Conservation (phyloP, 1,140 invertebrate species). For the Neodiprion pinetum region DNA sequence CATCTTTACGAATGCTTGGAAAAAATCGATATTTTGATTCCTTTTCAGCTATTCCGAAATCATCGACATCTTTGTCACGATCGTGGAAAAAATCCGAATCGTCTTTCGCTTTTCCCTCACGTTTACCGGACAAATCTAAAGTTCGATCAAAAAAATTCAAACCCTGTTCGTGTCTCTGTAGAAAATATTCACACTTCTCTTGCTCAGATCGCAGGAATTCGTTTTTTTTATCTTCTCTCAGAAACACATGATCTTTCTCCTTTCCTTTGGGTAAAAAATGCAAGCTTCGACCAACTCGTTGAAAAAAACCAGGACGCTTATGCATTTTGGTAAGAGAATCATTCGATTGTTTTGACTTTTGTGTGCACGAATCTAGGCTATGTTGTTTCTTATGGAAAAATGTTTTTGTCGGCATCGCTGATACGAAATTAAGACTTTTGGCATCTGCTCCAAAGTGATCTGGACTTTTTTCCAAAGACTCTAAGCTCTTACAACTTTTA, state of each 20-base stretch:
- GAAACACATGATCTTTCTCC: constrained; percentile 6
- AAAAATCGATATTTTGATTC: background rate
- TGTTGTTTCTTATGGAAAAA: constrained; percentile 39
- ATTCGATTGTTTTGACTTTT: constrained; percentile 36
- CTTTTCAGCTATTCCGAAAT: background rate
- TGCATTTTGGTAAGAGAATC: constrained; percentile 33
- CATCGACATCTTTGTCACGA: background rate
- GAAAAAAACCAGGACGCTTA: constrained; percentile 42
- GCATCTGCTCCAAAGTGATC: constrained; percentile 32
- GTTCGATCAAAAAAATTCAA: constrained; percentile 39
- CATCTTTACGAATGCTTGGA: background rate
- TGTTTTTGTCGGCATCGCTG: constrained; percentile 29
- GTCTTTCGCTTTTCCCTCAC: background rate
- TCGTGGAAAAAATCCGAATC: constrained; percentile 5
- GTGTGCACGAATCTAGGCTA: constrained; percentile 36
- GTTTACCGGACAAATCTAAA: background rate
- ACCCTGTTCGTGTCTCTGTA: constrained; percentile 34
- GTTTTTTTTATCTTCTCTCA: constrained; percentile 25
- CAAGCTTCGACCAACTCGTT: constrained; percentile 44
- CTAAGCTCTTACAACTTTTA: constrained; percentile 42
- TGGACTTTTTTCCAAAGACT: constrained; percentile 39
- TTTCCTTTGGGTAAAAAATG: constrained; percentile 46
- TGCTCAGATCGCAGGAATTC: constrained; percentile 31
- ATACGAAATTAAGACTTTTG: constrained; percentile 42
- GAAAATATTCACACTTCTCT: constrained; percentile 51